Evolutionary conservation across 2,888 invertebrate species (phyloP), one percentile per base, ranked within the genome.

Genomic region (Emmelina monodactyla): DNA sequence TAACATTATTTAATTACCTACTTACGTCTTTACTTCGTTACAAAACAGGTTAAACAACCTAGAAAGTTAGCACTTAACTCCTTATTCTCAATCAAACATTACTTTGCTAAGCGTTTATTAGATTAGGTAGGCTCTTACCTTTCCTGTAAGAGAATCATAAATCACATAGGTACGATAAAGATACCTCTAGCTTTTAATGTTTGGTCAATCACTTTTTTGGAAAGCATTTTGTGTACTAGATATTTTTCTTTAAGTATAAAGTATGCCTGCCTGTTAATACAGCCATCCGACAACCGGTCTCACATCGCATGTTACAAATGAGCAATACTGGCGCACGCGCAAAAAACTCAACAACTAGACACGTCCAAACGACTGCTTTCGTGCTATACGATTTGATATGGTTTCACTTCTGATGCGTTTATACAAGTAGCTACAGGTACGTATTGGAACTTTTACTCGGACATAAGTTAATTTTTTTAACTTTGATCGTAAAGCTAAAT

Each of bases 401-500:
- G 73, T 76, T 78, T 78, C 76, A 76, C 76, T 75, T 67, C 62
- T 64, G 61, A 62, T 59, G 58, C 54, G 51, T 51, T 42, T 45
- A 46, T 50, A 33, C 31, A 14, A 25, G 14, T 30, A 28, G 12
- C 12, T 29, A 43, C 41, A 47, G 43, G 45, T 52, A 53, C 50
- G 9, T 45, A 46, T 22, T 32, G 11, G 16, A 33, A 44, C 43
- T 46, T 46, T 45, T 48, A 46, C 44, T 40, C 19, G 15, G 19
- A 3, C 7, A 16, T n/a, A n/a, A n/a, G n/a, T n/a, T n/a, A n/a
- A n/a, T n/a, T n/a, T n/a, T n/a, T n/a, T n/a, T n/a, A n/a, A n/a
- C n/a, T n/a, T n/a, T n/a, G n/a, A n/a, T n/a, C n/a, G n/a, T n/a
- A n/a, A n/a, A n/a, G n/a, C n/a, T n/a, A n/a, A n/a, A n/a, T n/a